These are phyloP conservation scores for Drosophila tsacasi DNA, from an alignment of 1,140 invertebrate species.

Conservation along the genomic window DNA sequence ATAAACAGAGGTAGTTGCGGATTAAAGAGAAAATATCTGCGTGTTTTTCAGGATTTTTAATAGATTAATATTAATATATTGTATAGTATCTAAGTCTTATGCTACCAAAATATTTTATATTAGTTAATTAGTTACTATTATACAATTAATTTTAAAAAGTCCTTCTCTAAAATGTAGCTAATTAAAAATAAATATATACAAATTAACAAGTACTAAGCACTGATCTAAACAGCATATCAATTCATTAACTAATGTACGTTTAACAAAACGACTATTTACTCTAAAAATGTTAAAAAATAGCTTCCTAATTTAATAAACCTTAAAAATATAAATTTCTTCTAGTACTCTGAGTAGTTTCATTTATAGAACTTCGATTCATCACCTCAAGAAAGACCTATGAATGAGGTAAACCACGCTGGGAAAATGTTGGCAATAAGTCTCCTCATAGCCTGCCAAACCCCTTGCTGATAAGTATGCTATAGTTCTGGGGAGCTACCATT, in stretches of 20 bases:
- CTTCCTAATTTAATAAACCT: neutral
- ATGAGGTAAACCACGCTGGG: neutral
- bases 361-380: neutral
- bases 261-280: neutral
- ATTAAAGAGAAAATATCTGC: neutral
- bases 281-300: neutral
- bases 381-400: neutral
- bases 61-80: fast-evolving
- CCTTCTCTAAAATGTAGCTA: neutral
- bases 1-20: neutral
- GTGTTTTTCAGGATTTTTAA: neutral
- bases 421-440: neutral
- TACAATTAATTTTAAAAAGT: neutral
- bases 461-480: slow-evolving; percentile 41
- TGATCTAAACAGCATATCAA: neutral
- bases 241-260: neutral
- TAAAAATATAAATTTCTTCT: neutral
- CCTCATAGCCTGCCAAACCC: neutral
- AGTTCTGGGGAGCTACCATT: slow-evolving; percentile 29
- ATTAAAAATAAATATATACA: too few species aligned
- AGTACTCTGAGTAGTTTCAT: too few species aligned
- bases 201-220: too few species aligned
- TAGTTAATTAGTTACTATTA: too few species aligned
- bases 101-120: too few species aligned
- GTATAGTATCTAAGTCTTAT: neutral